phyloP scores from a whole-genome alignment of 2,797 vertebrate genomes.

The Lepus townsendii region DNA sequence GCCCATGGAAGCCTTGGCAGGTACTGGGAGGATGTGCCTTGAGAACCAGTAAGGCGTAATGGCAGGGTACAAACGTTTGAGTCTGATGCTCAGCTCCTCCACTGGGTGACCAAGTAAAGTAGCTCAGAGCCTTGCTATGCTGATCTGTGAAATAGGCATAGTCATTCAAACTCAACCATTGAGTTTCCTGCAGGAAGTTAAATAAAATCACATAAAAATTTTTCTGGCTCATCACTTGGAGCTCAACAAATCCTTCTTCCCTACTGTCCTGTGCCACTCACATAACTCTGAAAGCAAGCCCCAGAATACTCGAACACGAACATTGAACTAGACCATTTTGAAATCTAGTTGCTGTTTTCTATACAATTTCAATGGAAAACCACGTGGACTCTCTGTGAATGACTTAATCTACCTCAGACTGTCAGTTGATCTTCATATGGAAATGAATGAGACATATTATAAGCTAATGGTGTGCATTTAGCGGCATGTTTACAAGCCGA shows the following conservation, averaged over 20 bases:
- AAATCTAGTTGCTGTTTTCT: neutral
- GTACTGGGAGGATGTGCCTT: rapidly evolving
- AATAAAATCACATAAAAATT: neutral
- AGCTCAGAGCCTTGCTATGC: neutral
- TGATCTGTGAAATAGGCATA: neutral
- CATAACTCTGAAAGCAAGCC: neutral
- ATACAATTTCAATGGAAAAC: neutral
- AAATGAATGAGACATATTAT: neutral
- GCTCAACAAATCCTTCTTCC: neutral
- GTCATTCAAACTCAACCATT: neutral
- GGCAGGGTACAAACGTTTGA: neutral
- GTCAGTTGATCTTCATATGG: neutral
- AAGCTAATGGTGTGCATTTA: neutral
- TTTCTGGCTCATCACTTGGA: neutral
- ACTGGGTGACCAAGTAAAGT: neutral
- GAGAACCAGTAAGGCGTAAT: neutral
- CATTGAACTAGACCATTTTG: neutral
- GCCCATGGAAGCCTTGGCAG: rapidly evolving
- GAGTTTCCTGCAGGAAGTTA: neutral
- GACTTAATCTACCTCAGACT: neutral
- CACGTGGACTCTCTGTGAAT: neutral
- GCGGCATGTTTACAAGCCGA: neutral
- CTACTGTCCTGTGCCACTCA: neutral
- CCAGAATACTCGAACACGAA: neutral
- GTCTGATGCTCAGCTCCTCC: neutral